Conservation (phyloP, 1,140 invertebrate species). For the Camponotus pennsylvanicus region DNA sequence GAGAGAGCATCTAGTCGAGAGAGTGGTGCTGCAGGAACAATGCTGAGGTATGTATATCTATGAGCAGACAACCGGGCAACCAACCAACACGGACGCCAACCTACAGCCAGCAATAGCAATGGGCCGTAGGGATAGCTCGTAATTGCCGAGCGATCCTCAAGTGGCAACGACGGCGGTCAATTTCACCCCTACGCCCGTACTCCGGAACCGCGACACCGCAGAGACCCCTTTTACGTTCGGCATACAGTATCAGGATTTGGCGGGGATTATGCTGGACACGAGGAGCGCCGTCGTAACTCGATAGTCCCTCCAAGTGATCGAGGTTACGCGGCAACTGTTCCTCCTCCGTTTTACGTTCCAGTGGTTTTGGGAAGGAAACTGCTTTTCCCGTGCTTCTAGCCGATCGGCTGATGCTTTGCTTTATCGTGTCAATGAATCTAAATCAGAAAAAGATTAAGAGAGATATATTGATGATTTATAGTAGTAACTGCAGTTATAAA, state of each 20-base stretch:
- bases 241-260: constrained; percentile 72
- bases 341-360: constrained; percentile 33
- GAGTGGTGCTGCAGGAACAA: constrained; percentile 69
- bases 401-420: background rate
- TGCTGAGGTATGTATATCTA: constrained; percentile 74
- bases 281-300: constrained; percentile 61
- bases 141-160: constrained; percentile 77
- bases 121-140: constrained; percentile 77
- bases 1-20: constrained; percentile 19
- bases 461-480: background rate
- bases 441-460: background rate
- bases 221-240: constrained; percentile 71
- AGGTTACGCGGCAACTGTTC: constrained; percentile 41
- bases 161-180: constrained; percentile 79
- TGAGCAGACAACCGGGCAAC: constrained; percentile 65
- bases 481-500: background rate
- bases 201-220: constrained; percentile 71
- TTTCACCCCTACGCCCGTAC: constrained; percentile 69
- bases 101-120: constrained; percentile 75
- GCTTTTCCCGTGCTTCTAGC: background rate
- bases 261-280: constrained; percentile 70
- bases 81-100: constrained; percentile 64
- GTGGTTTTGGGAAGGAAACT: constrained; percentile 23
- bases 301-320: constrained; percentile 65
- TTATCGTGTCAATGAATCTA: background rate